Percentiles rank a stretch among this genome's conserved stretches.
These are phyloP conservation scores for Arctocebus calabarensis DNA, from an alignment of 2,797 vertebrate genomes.

Conservation along the genomic window DNA sequence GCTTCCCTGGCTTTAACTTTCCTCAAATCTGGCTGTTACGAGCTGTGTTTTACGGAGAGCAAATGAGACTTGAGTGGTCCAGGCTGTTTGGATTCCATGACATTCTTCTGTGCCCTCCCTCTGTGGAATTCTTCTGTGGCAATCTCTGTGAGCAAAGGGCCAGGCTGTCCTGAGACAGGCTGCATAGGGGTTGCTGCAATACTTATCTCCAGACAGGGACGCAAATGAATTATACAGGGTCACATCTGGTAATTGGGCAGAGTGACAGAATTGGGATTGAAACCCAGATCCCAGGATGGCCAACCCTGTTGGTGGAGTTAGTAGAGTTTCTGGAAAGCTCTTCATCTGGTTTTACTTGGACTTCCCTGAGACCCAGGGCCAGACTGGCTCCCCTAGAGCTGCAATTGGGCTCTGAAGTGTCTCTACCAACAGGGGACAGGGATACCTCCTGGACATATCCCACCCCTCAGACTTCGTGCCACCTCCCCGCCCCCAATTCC, in stretches of 20 bases:
- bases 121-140: neutral
- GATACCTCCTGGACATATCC: neutral
- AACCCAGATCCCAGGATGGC: neutral
- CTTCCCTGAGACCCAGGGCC: neutral
- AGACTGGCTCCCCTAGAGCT: neutral
- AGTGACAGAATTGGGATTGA: neutral
- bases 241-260: neutral
- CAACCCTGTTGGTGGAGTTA: neutral
- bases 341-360: neutral
- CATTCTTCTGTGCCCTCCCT: neutral
- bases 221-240: neutral
- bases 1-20: neutral
- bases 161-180: neutral
- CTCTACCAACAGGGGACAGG: neutral
- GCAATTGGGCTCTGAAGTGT: neutral
- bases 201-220: neutral
- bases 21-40: neutral
- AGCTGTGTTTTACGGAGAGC: neutral
- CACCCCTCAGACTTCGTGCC: neutral
- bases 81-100: neutral
- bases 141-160: neutral
- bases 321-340: neutral
- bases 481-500: neutral
- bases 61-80: neutral
- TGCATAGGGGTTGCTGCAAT: neutral